These are phyloP conservation scores for Nycticebus coucang DNA, from an alignment of 2,113 vertebrate species.

Conservation along the genomic window DNA sequence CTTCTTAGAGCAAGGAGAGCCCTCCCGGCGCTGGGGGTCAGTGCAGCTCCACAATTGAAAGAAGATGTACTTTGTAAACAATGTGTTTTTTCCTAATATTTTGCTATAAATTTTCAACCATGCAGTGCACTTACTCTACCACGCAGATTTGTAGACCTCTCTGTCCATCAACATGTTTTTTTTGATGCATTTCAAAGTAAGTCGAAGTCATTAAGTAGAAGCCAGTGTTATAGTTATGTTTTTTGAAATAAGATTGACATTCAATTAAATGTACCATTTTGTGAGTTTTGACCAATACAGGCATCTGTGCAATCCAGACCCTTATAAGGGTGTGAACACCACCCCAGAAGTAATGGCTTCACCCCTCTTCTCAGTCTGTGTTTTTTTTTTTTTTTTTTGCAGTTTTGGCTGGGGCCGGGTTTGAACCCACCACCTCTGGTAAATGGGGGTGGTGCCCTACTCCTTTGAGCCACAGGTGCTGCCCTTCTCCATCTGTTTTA, in stretches of 20 bases:
- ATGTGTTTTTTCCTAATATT: background rate
- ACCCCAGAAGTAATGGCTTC: background rate
- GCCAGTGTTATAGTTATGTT: background rate
- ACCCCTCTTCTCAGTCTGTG: background rate
- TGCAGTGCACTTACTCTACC: background rate
- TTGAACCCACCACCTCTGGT: too few relatives aligned
- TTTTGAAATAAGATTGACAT: background rate
- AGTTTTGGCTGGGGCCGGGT: too few relatives aligned
- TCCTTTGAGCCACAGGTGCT: too few relatives aligned
- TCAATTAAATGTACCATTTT: background rate
- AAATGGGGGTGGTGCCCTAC: too few relatives aligned
- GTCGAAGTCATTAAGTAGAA: background rate
- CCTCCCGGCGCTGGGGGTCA: background rate
- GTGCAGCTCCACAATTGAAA: background rate
- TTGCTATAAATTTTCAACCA: background rate
- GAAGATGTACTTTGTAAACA: background rate
- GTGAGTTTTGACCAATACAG: background rate
- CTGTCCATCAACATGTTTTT: background rate
- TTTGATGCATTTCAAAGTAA: background rate
- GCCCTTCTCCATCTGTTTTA: too few relatives aligned
- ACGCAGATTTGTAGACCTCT: background rate
- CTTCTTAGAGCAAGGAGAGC: background rate
- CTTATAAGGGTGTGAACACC: background rate
- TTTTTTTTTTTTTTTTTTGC: too few relatives aligned
- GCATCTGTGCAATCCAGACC: background rate